Conservation (phyloP, 2,113 vertebrate species). For the Phycodurus eques region DNA sequence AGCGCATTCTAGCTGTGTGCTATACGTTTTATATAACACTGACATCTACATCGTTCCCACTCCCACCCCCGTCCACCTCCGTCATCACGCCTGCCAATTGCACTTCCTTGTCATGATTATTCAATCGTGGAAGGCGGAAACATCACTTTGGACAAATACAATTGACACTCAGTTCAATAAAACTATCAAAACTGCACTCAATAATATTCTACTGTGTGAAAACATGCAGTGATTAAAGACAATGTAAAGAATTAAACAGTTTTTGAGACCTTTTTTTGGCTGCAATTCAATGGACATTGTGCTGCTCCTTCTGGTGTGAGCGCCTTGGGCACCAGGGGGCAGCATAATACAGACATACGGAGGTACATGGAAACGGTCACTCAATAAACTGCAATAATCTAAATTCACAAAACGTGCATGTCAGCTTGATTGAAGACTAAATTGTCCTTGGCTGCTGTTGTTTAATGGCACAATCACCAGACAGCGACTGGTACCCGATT, state of each 20-base stretch:
- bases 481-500: too few species aligned
- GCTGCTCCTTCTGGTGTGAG: too few species aligned
- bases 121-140: conserved; percentile 33
- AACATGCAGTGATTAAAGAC: neutral
- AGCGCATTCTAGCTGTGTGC: conserved; percentile 28
- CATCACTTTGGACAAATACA: conserved; percentile 7
- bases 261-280: neutral
- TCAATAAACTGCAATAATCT: too few species aligned
- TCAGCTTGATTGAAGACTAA: too few species aligned
- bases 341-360: too few species aligned
- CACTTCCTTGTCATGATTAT: conserved; percentile 59
- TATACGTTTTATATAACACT: conserved; percentile 62
- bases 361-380: too few species aligned
- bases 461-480: too few species aligned
- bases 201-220: neutral
- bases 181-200: neutral
- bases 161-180: neutral
- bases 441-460: too few species aligned
- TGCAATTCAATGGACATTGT: neutral
- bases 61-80: conserved; percentile 14
- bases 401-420: too few species aligned
- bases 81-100: conserved; percentile 42
- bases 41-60: conserved; percentile 43
- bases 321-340: too few species aligned
- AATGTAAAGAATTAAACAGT: too few species aligned